Percentiles rank a stretch among this genome's conserved stretches.
Evolutionary conservation across 1,140 invertebrate genomes (phyloP).

Genomic region (Drosophila nigrodunni): DNA sequence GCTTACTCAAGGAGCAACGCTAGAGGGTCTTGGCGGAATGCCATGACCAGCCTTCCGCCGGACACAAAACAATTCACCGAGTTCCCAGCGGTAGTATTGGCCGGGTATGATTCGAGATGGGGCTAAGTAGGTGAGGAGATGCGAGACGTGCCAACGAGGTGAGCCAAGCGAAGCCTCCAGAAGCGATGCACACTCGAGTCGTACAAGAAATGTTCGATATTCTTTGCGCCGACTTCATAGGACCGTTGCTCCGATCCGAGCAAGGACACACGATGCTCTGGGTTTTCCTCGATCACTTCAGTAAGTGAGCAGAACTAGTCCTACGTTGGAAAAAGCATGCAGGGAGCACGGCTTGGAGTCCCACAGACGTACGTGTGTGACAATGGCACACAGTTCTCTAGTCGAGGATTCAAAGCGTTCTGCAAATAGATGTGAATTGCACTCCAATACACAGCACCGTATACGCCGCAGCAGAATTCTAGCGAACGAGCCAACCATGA

Average conservation of each 20-base stretch:
- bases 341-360: slow-evolving; percentile 1
- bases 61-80: no score
- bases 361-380: neutral
- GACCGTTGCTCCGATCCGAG: slow-evolving; percentile 52
- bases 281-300: slow-evolving; percentile 29
- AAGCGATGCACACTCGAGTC: no score
- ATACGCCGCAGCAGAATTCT: no score
- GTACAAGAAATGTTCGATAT: slow-evolving; percentile 67
- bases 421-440: no score
- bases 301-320: slow-evolving; percentile 8
- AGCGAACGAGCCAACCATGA: no score
- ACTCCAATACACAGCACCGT: no score
- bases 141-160: no score
- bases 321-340: no score
- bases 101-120: no score
- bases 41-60: slow-evolving; percentile 54
- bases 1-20: neutral
- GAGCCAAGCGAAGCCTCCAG: no score
- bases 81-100: no score
- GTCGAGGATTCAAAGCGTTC: neutral
- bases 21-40: slow-evolving; percentile 13
- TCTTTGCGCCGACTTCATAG: slow-evolving; percentile 70
- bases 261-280: slow-evolving; percentile 64
- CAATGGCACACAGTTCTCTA: slow-evolving; percentile 1
- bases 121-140: no score